Percentiles rank a stretch among this genome's conserved stretches.
phyloP scores from a whole-genome alignment of 2,888 invertebrate genomes.

The Drosophila nigricruria region DNA sequence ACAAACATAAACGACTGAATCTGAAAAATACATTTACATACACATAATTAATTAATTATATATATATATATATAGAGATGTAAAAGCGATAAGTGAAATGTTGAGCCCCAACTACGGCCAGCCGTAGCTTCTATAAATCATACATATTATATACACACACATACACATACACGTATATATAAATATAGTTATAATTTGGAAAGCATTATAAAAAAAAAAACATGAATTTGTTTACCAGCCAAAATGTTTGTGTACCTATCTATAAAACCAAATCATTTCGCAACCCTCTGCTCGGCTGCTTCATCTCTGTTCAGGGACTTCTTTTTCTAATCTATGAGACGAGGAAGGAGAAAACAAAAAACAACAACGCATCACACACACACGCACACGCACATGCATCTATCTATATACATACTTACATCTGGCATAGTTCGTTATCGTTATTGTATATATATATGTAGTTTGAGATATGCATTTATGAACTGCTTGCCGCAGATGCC shows the following conservation, averaged over 20 bases:
- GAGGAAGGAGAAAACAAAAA: not conserved
- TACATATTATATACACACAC: constrained; percentile 5
- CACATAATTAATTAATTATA: constrained; percentile 23
- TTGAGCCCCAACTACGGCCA: constrained; percentile 8
- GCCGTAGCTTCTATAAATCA: constrained; percentile 13
- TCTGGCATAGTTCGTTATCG: constrained; percentile 14
- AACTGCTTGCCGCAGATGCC: constrained; percentile 15
- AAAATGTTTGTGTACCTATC: constrained; percentile 23
- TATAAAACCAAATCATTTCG: not conserved
- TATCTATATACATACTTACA: not conserved
- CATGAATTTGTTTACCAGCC: constrained; percentile 9
- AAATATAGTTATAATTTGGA: constrained; percentile 11
- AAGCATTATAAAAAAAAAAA: constrained; percentile 11
- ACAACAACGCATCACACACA: not conserved
- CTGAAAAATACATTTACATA: constrained; percentile 61
- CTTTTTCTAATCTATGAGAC: not conserved
- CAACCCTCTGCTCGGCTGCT: not conserved
- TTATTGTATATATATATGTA: constrained; percentile 38
- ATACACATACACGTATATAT: not conserved
- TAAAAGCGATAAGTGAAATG: constrained; percentile 1
- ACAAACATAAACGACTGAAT: constrained; percentile 60
- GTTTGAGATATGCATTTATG: constrained; percentile 32
- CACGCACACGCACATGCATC: constrained; percentile 2
- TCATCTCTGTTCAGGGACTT: constrained; percentile 2
- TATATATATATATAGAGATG: constrained; percentile 22